phyloP scores from a whole-genome alignment of 2,888 invertebrate genomes.

The Hanleya hanleyi region DNA sequence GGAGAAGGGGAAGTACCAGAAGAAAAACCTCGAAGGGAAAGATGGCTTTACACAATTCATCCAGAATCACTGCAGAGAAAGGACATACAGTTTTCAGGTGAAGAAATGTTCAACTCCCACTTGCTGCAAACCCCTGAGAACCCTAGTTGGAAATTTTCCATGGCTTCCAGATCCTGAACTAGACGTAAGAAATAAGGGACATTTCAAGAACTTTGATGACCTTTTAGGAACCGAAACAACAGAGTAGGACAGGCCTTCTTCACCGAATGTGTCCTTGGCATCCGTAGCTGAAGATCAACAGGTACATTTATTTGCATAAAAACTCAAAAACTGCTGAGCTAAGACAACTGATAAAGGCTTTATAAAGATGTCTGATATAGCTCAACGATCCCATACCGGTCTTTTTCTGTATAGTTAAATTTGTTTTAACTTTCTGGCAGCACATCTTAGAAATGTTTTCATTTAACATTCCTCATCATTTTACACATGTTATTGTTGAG shows the following conservation, averaged over 20 bases:
- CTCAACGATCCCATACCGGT: too few species aligned
- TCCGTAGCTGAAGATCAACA: constrained; percentile 33
- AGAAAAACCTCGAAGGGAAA: too few species aligned
- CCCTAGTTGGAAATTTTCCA: constrained; percentile 14
- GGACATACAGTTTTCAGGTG: constrained; percentile 31
- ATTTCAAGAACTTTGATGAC: constrained; percentile 25
- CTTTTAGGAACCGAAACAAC: constrained; percentile 20
- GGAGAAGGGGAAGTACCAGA: too few species aligned
- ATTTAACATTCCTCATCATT: too few species aligned
- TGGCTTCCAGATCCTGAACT: constrained; percentile 32
- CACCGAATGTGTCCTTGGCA: constrained; percentile 14
- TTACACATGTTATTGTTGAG: too few species aligned
- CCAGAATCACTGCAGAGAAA: constrained; percentile 23
- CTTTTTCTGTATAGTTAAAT: too few species aligned
- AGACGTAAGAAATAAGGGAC: constrained; percentile 19
- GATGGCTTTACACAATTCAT: constrained; percentile 23
- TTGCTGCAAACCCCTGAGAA: constrained; percentile 25
- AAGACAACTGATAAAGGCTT: too few species aligned
- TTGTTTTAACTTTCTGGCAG: too few species aligned
- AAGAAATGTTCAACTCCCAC: constrained; percentile 19
- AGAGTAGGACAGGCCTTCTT: constrained; percentile 26
- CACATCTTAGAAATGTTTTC: too few species aligned
- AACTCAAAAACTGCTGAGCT: too few species aligned
- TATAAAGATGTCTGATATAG: too few species aligned
- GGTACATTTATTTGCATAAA: constrained; percentile 21